Conservation (phyloP, 2,797 vertebrate species). For the Urophycis tenuis region DNA sequence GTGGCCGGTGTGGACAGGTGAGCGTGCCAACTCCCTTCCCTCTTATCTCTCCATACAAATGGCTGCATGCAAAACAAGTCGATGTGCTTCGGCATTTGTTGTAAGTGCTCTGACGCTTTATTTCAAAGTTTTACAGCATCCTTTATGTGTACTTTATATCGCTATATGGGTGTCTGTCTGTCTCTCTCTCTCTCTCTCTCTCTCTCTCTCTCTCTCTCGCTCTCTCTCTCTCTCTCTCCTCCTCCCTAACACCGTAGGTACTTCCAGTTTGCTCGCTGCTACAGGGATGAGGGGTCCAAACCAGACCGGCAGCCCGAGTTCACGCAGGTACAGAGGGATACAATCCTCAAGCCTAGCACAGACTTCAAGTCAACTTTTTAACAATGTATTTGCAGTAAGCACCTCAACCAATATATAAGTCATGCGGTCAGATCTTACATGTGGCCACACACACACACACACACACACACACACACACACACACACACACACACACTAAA, state of each 20-base stretch:
- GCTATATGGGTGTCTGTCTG: too few species aligned
- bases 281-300: slow-evolving; percentile 92
- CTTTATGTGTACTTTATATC: too few species aligned
- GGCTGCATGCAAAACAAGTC: background rate
- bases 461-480: background rate
- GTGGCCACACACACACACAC: too few species aligned
- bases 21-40: slow-evolving; percentile 10
- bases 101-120: background rate
- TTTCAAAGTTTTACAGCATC: background rate
- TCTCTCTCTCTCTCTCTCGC: background rate
- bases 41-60: background rate
- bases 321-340: slow-evolving; percentile 79
- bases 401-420: background rate
- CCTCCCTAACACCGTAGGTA: slow-evolving; percentile 68
- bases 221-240: background rate
- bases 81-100: background rate
- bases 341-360: too few species aligned
- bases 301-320: slow-evolving; percentile 96
- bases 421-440: background rate
- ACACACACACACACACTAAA: background rate
- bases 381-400: too few species aligned
- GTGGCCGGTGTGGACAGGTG: slow-evolving; percentile 94
- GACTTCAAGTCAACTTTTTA: background rate
- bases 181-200: background rate
- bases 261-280: slow-evolving; percentile 95